Evolutionary conservation across 1,140 invertebrate genomes (phyloP).

Genomic region (Vanessa atalanta): DNA sequence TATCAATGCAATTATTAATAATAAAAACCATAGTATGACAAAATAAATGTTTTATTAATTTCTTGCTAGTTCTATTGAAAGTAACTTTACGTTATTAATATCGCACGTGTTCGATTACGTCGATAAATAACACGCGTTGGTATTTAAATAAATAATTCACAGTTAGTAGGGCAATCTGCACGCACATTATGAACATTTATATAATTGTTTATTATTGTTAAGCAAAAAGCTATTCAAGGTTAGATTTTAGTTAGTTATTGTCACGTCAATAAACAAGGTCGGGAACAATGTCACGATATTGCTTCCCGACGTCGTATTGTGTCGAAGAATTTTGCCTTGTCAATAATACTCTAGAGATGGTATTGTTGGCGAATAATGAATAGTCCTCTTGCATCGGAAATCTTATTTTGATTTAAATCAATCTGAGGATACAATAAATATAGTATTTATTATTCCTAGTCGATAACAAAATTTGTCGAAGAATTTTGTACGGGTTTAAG

Average conservation of each 20-base stretch:
- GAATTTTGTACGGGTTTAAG: too few species aligned
- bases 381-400: constrained; percentile 23
- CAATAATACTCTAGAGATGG: constrained; percentile 22
- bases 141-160: constrained; percentile 3
- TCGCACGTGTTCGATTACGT: constrained; percentile 5
- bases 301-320: constrained; percentile 6
- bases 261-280: constrained; percentile 20
- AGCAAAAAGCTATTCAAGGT: constrained; percentile 5
- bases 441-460: neutral
- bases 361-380: constrained; percentile 25
- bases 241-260: constrained; percentile 14
- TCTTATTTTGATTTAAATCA: constrained; percentile 20
- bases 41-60: too few species aligned
- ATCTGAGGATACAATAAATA: neutral
- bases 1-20: too few species aligned
- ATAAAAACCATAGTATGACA: too few species aligned
- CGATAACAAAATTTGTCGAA: too few species aligned
- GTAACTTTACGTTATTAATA: neutral
- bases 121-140: constrained; percentile 3
- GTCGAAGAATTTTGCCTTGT: constrained; percentile 26
- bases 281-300: constrained; percentile 24
- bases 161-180: neutral
- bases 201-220: constrained; percentile 3
- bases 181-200: neutral
- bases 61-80: neutral